Evolutionary conservation across 2,113 vertebrate genomes (phyloP).

Genomic region (Pseudonaja textilis): DNA sequence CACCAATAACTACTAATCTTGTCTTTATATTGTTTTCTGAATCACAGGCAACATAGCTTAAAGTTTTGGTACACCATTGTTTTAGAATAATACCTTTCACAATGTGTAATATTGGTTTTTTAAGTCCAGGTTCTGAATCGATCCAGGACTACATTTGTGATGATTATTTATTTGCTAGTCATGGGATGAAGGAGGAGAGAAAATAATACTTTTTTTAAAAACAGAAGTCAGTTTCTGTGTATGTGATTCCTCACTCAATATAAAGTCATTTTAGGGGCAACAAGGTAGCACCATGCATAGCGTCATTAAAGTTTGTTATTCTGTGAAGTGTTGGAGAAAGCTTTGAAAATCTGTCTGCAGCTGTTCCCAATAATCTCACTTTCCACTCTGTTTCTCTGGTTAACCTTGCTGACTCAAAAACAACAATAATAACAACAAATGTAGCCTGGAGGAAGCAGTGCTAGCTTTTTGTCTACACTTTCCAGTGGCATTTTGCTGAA

Average conservation of each 20-base stretch:
- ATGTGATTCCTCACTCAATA: background rate
- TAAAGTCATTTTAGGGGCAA: constrained; percentile 24
- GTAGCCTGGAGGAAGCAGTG: constrained; percentile 55
- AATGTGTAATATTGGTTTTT: background rate
- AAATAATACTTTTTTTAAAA: background rate
- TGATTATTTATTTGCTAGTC: background rate
- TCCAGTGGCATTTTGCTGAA: constrained; percentile 35
- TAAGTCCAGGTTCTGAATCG: background rate
- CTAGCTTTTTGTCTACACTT: constrained; percentile 53
- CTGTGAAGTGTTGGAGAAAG: constrained; percentile 46
- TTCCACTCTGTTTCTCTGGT: constrained; percentile 65
- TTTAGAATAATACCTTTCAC: background rate
- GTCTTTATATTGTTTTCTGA: background rate
- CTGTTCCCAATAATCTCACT: constrained; percentile 43
- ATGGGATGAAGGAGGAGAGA: background rate
- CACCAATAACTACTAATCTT: background rate
- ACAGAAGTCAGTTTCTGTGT: constrained; percentile 11
- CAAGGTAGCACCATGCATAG: constrained; percentile 6
- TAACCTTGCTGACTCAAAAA: constrained; percentile 64
- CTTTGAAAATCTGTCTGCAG: constrained; percentile 55
- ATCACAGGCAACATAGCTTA: background rate
- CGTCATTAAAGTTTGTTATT: constrained; percentile 52
- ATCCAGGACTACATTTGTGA: background rate
- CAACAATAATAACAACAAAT: constrained; percentile 60
- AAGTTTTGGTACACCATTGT: background rate